Evolutionary conservation across 2,113 vertebrate genomes (phyloP).

Genomic region (Andinoacara biseriatus): DNA sequence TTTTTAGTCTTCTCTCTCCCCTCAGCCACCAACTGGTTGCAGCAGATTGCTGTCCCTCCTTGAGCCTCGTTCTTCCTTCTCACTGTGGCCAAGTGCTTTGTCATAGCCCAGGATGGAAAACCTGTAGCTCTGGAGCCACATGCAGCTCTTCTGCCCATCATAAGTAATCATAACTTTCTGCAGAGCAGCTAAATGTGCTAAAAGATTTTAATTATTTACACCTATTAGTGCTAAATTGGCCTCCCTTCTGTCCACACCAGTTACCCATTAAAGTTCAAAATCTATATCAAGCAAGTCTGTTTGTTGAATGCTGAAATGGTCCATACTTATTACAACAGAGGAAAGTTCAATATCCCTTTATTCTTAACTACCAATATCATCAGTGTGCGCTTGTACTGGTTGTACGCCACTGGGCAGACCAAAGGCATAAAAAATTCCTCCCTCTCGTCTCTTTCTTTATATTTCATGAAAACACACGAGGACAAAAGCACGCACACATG

Average conservation of each 20-base stretch:
- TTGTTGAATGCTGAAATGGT: background rate
- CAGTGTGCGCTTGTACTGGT: slow-evolving; percentile 25
- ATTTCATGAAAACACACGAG: slow-evolving; percentile 41
- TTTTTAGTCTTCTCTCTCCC: background rate
- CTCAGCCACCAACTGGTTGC: background rate
- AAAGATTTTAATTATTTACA: background rate
- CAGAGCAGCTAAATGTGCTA: background rate
- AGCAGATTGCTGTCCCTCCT: background rate
- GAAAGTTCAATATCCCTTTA: slow-evolving; percentile 16
- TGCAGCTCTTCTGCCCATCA: no score
- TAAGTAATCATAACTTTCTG: background rate
- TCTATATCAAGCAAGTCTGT: background rate
- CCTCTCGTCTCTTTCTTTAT: slow-evolving; percentile 9
- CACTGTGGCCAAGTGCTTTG: background rate
- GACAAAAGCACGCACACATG: slow-evolving; percentile 19
- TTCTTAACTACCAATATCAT: slow-evolving; percentile 1
- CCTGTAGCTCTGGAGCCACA: background rate
- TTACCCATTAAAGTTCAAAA: background rate
- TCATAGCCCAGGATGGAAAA: background rate
- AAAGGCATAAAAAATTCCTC: slow-evolving; percentile 26
- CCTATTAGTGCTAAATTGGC: background rate
- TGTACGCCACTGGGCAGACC: background rate
- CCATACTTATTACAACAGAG: background rate
- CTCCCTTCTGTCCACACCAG: background rate
- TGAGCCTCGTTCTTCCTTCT: background rate